phyloP scores from a whole-genome alignment of 2,113 vertebrate genomes.

The Vidua macroura region DNA sequence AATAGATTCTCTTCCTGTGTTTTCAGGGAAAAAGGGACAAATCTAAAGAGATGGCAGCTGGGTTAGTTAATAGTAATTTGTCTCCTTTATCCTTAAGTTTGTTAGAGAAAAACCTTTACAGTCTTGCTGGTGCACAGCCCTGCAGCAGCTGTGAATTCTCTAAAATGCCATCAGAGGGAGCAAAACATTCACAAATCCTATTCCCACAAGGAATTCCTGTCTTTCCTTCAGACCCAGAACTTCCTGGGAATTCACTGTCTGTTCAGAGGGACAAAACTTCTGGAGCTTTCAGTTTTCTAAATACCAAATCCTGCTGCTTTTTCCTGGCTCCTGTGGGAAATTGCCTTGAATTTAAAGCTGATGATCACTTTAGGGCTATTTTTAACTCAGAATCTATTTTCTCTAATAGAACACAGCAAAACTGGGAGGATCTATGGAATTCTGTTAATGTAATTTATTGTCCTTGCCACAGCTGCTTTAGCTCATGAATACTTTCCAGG shows the following conservation, averaged over 20 bases:
- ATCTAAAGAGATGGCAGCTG: not conserved
- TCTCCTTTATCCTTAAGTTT: not conserved
- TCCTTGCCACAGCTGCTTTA: not conserved
- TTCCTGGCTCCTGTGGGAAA: not conserved
- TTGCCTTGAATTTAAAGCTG: not conserved
- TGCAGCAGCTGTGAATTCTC: not conserved
- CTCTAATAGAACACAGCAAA: not conserved
- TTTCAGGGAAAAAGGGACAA: not conserved
- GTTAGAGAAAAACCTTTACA: not conserved
- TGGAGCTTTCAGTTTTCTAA: not conserved
- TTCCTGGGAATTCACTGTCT: not conserved
- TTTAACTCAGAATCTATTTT: not conserved
- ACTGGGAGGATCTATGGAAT: not conserved
- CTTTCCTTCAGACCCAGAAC: not conserved
- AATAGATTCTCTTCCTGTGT: rapidly evolving
- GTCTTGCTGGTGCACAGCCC: not conserved
- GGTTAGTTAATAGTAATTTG: not conserved
- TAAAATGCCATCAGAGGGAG: constrained; percentile 27
- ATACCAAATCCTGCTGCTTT: not conserved
- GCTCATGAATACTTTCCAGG: rapidly evolving
- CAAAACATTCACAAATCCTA: not conserved
- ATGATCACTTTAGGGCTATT: not conserved
- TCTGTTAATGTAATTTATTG: not conserved
- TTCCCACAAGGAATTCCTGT: not conserved
- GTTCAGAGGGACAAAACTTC: not conserved